Conservation (phyloP, 2,888 invertebrate genomes). For the Keiferia lycopersicella region DNA sequence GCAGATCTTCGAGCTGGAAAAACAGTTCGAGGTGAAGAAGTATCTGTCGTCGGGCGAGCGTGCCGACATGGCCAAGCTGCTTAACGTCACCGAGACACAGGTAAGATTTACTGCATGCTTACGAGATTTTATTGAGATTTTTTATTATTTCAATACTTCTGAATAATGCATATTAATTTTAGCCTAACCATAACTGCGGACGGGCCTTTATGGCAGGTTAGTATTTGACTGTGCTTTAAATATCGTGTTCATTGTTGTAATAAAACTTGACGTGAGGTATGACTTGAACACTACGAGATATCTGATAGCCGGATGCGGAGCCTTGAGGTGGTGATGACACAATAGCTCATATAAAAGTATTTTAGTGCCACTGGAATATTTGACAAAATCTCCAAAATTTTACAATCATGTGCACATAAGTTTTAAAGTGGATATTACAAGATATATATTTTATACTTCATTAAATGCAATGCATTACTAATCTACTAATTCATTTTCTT, state of each 20-base stretch:
- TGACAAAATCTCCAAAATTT: too few species aligned
- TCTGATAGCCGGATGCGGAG: too few species aligned
- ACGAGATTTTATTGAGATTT: neutral
- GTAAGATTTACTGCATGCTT: constrained; percentile 72
- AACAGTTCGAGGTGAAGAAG: constrained; percentile 97
- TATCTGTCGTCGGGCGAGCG: constrained; percentile 97
- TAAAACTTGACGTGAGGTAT: too few species aligned
- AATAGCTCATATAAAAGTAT: too few species aligned
- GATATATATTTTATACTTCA: too few species aligned
- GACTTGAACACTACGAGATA: too few species aligned
- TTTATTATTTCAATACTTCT: neutral
- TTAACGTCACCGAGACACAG: constrained; percentile 98
- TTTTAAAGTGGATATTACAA: too few species aligned
- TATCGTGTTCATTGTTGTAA: neutral
- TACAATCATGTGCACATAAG: too few species aligned
- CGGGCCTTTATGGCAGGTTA: neutral
- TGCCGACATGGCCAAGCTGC: constrained; percentile 95
- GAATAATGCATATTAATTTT: neutral
- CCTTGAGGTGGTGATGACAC: too few species aligned
- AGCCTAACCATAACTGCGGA: neutral
- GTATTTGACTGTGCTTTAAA: neutral
- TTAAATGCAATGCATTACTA: too few species aligned
- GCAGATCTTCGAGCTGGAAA: constrained; percentile 98
- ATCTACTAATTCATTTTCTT: too few species aligned
- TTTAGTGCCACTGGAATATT: too few species aligned